Evolutionary conservation across 2,888 invertebrate genomes (phyloP).

Genomic region (Ophion costatus): DNA sequence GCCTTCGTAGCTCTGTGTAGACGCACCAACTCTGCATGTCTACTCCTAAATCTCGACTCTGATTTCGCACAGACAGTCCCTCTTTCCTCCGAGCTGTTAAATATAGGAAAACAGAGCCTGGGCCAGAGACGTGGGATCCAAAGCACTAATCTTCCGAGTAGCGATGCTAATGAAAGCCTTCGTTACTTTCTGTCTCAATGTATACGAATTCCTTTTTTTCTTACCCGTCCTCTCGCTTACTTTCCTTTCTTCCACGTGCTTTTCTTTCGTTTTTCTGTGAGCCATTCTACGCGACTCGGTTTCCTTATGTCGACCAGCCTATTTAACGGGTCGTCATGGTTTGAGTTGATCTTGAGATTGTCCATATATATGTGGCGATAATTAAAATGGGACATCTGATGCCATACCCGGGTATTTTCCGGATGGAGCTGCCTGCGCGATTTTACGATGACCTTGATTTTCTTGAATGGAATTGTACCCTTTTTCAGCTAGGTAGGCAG

Average conservation of each 20-base stretch:
- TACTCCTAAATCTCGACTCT: conserved; percentile 61
- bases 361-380: neutral
- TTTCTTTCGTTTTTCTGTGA: conserved; percentile 25
- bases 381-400: no score
- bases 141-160: conserved; percentile 79
- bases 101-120: conserved; percentile 46
- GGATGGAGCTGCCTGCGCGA: no score
- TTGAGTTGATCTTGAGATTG: conserved; percentile 13
- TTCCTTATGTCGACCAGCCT: conserved; percentile 39
- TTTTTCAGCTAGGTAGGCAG: no score
- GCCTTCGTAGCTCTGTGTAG: conserved; percentile 33
- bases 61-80: conserved; percentile 44
- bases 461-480: no score
- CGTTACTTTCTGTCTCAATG: conserved; percentile 62
- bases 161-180: conserved; percentile 79
- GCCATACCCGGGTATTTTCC: no score
- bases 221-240: conserved; percentile 64
- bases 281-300: conserved; percentile 23
- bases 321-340: conserved; percentile 43
- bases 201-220: conserved; percentile 64
- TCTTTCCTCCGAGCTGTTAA: conserved; percentile 51
- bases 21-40: conserved; percentile 68
- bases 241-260: conserved; percentile 65
- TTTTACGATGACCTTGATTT: no score
- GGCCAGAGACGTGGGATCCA: conserved; percentile 65